These are phyloP conservation scores for Stratiomys singularior DNA, from an alignment of 2,888 invertebrate species.

Conservation along the genomic window DNA sequence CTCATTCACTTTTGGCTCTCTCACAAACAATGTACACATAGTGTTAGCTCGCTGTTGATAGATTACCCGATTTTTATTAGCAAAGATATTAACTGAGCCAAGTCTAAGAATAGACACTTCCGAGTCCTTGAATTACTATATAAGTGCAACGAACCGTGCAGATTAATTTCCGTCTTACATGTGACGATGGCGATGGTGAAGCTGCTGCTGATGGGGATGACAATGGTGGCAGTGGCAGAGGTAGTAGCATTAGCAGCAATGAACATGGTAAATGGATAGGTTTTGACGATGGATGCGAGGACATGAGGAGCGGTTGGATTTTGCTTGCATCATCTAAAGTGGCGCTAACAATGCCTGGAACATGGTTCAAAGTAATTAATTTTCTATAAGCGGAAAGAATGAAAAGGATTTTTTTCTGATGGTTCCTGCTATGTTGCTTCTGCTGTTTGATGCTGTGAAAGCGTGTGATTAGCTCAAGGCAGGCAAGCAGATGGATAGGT, in stretches of 20 bases:
- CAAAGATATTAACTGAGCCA: slow-evolving; percentile 34
- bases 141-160: slow-evolving; percentile 5
- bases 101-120: slow-evolving; percentile 28
- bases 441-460: too few species aligned
- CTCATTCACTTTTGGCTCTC: too few species aligned
- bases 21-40: not conserved
- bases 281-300: not conserved
- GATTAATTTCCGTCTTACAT: slow-evolving; percentile 14
- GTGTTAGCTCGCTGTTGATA: slow-evolving; percentile 18
- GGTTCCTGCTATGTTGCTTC: too few species aligned
- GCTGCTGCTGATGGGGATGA: too few species aligned
- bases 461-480: too few species aligned
- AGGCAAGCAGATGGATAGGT: too few species aligned
- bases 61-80: slow-evolving; percentile 44
- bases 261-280: not conserved
- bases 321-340: not conserved
- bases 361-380: slow-evolving; percentile 27
- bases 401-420: not conserved
- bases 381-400: slow-evolving; percentile 16
- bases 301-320: not conserved
- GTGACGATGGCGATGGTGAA: not conserved
- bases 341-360: not conserved
- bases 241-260: too few species aligned
- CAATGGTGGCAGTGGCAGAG: too few species aligned
- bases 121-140: not conserved